Base-by-base conservation (phyloP, 2,113 vertebrate species). In the Laterallus jamaicensis region DNA sequence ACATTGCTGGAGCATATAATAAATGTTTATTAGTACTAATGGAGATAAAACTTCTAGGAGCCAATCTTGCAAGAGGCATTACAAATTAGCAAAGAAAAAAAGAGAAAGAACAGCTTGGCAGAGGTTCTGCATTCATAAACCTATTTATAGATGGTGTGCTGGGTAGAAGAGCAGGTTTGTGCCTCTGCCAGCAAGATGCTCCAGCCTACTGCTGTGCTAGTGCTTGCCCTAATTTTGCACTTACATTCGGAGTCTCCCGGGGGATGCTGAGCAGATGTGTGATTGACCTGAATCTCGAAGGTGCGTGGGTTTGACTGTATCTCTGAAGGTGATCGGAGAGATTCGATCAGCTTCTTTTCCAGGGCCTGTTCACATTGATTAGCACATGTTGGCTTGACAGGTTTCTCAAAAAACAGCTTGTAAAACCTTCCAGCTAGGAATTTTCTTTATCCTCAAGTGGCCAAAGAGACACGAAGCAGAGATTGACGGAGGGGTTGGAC, bases 201-300 rank as follows among this genome's bases (percentile, higher is more conserved):
- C 47, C 29, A 92, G 59, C 85, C 67, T 92, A 82, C 91, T 96
- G 94, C 88, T 91, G 93, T 79, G 93, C 78, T 62, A 85, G n/a
- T 47, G 54, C 71, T 92, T 96, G 95, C 88, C 91, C 93, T 96
- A 92, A 92, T 96, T 97, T 94, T 96, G 59, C 74, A 84, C 83
- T 93, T 77, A 37, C n/a, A 24, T 91, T 87, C 62, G 66, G 62
- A 87, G 31, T 67, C 74, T 96, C 92, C 81, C 70, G 35, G 56
- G 54, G 70, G 75, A 76, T 62, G 50, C 50, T 80, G 86, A 87
- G 47, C 91, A 96, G 90, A 88, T 93, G 91, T 77, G 74, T 85
- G 93, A 74, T 88, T 97, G 92, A 94, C 94, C 90, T 96, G 91
- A 91, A 69, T 95, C 88, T 94, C 2, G 0, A 76, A 94, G 91